Conservation (phyloP, 1,140 invertebrate genomes). For the Caenorhabditis briggsae region DNA sequence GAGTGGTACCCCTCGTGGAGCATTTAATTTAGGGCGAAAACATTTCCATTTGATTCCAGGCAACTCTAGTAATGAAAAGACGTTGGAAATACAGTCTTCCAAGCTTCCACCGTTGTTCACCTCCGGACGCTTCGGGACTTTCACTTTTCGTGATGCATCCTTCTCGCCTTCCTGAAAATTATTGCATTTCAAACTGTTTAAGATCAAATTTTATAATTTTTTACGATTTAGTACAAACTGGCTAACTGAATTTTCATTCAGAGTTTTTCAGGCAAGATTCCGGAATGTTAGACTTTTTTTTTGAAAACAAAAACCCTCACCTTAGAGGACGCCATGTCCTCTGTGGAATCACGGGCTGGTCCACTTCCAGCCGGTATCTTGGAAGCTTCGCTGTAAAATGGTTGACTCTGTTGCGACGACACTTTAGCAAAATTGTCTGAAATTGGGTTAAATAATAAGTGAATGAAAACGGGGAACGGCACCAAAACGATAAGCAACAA, state of each 20-base stretch:
- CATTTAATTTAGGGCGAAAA: constrained; percentile 50
- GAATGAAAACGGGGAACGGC: no score
- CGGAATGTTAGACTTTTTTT: background rate
- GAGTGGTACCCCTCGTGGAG: constrained; percentile 51
- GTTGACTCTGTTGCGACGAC: constrained; percentile 52
- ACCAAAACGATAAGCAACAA: no score
- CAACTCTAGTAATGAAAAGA: constrained; percentile 61
- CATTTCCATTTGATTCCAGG: constrained; percentile 67
- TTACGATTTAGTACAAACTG: background rate
- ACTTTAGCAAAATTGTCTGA: constrained; percentile 40
- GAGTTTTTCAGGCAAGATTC: no score
- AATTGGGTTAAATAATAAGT: background rate
- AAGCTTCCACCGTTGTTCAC: constrained; percentile 60
- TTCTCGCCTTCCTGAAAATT: constrained; percentile 22
- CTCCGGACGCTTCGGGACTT: constrained; percentile 5
- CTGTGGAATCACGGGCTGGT: constrained; percentile 38
- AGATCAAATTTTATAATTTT: background rate
- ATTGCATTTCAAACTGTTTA: background rate
- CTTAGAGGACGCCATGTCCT: constrained; percentile 44
- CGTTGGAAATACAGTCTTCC: constrained; percentile 62
- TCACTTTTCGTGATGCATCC: constrained; percentile 6
- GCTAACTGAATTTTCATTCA: no score
- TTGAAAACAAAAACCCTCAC: background rate
- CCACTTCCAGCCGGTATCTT: constrained; percentile 48
- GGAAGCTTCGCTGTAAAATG: constrained; percentile 47